Base-by-base conservation (phyloP, 2,113 vertebrate species). In the Accipiter cooperii region DNA sequence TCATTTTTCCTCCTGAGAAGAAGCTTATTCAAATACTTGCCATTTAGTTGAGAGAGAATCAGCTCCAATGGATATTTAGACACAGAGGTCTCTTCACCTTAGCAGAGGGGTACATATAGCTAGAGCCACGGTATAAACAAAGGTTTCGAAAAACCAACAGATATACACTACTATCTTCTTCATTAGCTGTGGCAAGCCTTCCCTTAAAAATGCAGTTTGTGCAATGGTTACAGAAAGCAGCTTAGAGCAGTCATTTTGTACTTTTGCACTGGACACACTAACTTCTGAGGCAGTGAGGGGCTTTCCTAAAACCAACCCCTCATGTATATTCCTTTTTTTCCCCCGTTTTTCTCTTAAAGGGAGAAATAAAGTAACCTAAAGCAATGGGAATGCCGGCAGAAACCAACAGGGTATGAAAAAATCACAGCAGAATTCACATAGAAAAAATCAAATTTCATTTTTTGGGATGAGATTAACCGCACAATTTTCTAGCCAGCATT, bases 401-500 rank as follows among this genome's bases (percentile, higher is more conserved):
- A 98, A 94, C 42, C 87, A 94, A 83, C 24, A 85, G 34, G 31
- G 54, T 61, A 61, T 93, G 93, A 96, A 97, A 97, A 97, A 97
- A 94, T 85, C 69, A 93, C 77, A 55, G 79, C 93, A 90, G 51
- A 80, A 51, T 82, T 97, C 76, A 94, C 57, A 49, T 84, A 55
- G 71, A 42, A 65, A 92, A 97, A 94, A 92, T 61, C 46, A 98
- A 91, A 95, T 96, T 97, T 95, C 38, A 87, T 92, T 96, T 96
- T 96, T 96, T 49, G 70, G 89, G 70, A 89, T 3, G 16, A 60
- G 82, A 95, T 97, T 97, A 97, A 93, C 70, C 21, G 47, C 94
- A 92, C 71, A 94, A 95, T 97, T 97, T 97, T 97, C 97, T 90
- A 97, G 49, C 88, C 73, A 94, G 87, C 94, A 98, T 94, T 97